These are phyloP conservation scores for Aeoliscus strigatus DNA, from an alignment of 2,797 vertebrate species.

Conservation along the genomic window DNA sequence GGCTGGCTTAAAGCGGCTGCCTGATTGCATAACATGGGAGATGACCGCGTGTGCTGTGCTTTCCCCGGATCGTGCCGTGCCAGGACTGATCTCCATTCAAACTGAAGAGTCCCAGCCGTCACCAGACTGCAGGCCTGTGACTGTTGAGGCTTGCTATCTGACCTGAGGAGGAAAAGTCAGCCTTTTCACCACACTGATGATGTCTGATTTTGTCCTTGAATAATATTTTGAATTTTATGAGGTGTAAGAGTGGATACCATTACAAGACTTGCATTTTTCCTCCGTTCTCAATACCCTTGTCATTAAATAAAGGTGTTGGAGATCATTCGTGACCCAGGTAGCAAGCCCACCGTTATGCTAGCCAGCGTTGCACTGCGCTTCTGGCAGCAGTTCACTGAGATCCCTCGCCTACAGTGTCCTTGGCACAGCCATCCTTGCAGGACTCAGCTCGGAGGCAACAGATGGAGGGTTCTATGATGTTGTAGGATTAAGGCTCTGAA, in stretches of 20 bases:
- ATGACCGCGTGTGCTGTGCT: slow-evolving; percentile 63
- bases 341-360: slow-evolving; percentile 49
- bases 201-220: slow-evolving; percentile 32
- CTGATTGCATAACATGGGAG: slow-evolving; percentile 72
- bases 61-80: slow-evolving; percentile 60
- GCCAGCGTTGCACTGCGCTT: slow-evolving; percentile 60
- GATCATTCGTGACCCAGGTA: slow-evolving; percentile 61
- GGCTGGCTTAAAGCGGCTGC: slow-evolving; percentile 64
- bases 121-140: slow-evolving; percentile 33
- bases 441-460: slow-evolving; percentile 79
- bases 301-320: slow-evolving; percentile 49
- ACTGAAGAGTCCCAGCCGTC: slow-evolving; percentile 42
- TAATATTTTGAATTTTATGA: slow-evolving; percentile 1
- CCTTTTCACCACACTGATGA: slow-evolving; percentile 26
- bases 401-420: slow-evolving; percentile 78
- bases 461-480: slow-evolving; percentile 82
- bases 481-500: slow-evolving; percentile 81
- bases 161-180: slow-evolving; percentile 23
- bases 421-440: slow-evolving; percentile 75
- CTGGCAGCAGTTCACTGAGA: slow-evolving; percentile 72
- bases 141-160: slow-evolving; percentile 42
- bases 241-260: neutral
- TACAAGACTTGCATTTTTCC: slow-evolving; percentile 14
- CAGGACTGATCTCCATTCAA: slow-evolving; percentile 51
- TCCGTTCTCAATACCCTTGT: slow-evolving; percentile 30